Evolutionary conservation across 37 sponge, comb jelly and placozoan genomes (phyloP).

Genomic region (Geodia barretti): DNA sequence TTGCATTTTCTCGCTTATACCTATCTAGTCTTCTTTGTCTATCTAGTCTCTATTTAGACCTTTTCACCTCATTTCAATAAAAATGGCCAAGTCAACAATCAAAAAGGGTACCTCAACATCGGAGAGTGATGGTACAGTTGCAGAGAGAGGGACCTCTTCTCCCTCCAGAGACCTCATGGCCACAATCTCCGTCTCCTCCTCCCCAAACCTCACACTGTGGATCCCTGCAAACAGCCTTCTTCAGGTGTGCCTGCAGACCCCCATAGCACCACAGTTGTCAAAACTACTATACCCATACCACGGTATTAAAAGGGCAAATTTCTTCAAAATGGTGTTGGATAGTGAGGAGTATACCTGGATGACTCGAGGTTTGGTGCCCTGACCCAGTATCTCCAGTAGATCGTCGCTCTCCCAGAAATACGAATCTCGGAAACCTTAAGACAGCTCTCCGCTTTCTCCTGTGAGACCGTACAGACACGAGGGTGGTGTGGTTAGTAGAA

Average conservation of each 20-base stretch:
- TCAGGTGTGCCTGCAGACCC: conserved; percentile 82
- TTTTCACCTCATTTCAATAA: not conserved
- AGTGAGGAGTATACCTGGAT: no score
- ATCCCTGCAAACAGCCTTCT: conserved; percentile 99
- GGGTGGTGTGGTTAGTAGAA: not conserved
- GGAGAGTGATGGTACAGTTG: conserved; percentile 60
- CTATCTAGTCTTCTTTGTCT: not conserved
- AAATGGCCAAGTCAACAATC: not conserved
- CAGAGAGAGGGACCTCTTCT: conserved; percentile 79
- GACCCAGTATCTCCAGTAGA: conserved; percentile 97
- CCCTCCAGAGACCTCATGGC: conserved; percentile 93
- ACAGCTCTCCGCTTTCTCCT: conserved; percentile 94
- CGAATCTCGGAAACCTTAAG: conserved; percentile 97
- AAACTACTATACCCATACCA: no score
- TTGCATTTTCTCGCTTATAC: not conserved
- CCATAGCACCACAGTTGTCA: conserved; percentile 1
- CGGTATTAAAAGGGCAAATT: no score
- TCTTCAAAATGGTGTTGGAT: no score
- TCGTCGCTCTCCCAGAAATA: conserved; percentile 99
- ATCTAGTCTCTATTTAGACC: not conserved
- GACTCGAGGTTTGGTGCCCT: conserved; percentile 89
- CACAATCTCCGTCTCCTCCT: conserved; percentile 44
- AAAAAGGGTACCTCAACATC: conserved; percentile 88
- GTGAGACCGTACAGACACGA: not conserved
- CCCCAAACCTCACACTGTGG: conserved; percentile 83